Base-by-base conservation (phyloP, 2,797 vertebrate species). In the Galago senegalensis region DNA sequence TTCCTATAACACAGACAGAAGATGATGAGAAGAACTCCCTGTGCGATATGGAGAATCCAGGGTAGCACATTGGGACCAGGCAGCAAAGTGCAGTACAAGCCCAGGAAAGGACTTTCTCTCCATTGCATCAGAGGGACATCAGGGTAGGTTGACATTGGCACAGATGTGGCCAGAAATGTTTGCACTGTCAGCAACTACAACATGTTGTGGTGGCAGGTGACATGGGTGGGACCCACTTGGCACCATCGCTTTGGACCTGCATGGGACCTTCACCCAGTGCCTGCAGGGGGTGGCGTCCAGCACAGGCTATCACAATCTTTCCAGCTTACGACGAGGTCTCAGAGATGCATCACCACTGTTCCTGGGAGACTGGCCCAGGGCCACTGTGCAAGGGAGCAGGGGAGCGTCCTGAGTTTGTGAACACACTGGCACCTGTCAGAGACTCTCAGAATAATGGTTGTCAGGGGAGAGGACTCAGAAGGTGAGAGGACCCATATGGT, bases 291-390 rank as follows among this genome's bases (percentile, higher is more conserved):
- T 40, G 14, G 17, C 2, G n/a, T 49, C 60, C 2, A 11, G 37
- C 1, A 0, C 0, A 2, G 10, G 12, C 10, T 18, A 65, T 75
- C 53, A 9, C 1, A 25, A 31, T 7, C 31, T 56, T 53, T 69
- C 70, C 31, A 43, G 21, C 21, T 9, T 1, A 40, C 5, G 40
- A 4, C 4, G 13, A 43, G 63, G 53, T 11, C 3, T 56, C 40
- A 31, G 31, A 11, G 23, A 4, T 40, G 13, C 31, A 20, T 69
- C 60, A 23, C 46, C 0, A 2, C 46, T 46, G 13, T 56, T 58
- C 27, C 43, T 17, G n/a, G 61, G 53, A 14, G 7, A 49, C 20
- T 5, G 34, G 69, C 43, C 40, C 20, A 46, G 2, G 61, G 1
- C 7, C 1, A 1, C 27, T 58, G 23, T 21, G 37, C 4, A n/a